phyloP scores from a whole-genome alignment of 1,140 invertebrate genomes.

The Eulimnadia texana region DNA sequence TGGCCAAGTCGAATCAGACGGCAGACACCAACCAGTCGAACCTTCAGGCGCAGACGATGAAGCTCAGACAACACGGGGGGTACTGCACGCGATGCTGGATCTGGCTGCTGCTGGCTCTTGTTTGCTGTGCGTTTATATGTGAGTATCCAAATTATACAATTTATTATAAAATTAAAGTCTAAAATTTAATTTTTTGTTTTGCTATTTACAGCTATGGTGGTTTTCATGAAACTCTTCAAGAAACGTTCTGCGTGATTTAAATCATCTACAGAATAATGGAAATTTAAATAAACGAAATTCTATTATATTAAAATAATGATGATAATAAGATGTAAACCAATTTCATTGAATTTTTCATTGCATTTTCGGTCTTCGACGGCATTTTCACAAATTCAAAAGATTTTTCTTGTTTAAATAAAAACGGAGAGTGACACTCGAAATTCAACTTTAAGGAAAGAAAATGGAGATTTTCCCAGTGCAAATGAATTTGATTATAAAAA shows the following conservation, averaged over 20 bases:
- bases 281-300: too few species aligned
- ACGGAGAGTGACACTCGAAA: too few species aligned
- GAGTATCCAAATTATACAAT: neutral
- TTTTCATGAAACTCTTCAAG: constrained; percentile 14
- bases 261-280: neutral
- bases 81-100: constrained; percentile 13
- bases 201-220: constrained; percentile 6
- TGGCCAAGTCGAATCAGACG: constrained; percentile 9
- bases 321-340: too few species aligned
- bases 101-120: constrained; percentile 9
- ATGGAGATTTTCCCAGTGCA: too few species aligned
- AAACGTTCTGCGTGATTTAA: too few species aligned
- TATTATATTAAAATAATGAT: too few species aligned
- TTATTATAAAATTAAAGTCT: neutral
- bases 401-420: too few species aligned
- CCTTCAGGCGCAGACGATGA: constrained; percentile 9
- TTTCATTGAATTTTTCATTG: too few species aligned
- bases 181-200: neutral
- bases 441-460: too few species aligned
- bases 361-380: too few species aligned
- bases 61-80: constrained; percentile 8
- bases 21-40: constrained; percentile 8
- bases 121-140: constrained; percentile 11
- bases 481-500: too few species aligned
- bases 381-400: too few species aligned